A percentile compares a stretch with the other conserved stretches of the same genome.
phyloP scores from a whole-genome alignment of 1,140 invertebrate species.

The Pogonognathellus flavescens region DNA sequence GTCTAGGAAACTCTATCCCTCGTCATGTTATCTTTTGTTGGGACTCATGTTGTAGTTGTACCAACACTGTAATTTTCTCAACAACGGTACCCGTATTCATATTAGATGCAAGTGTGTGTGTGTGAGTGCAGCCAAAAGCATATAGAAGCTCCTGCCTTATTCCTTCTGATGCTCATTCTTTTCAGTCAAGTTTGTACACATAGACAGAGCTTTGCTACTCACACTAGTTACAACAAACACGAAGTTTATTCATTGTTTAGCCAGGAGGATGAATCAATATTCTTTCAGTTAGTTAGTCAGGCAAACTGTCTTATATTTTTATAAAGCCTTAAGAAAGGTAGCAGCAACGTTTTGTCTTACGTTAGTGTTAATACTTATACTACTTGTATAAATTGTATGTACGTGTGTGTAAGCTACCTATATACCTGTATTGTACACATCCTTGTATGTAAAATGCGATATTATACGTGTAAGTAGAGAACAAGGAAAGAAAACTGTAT shows the following conservation, averaged over 20 bases:
- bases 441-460: no score
- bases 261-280: constrained; percentile 42
- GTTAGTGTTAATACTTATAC: no score
- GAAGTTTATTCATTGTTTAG: constrained; percentile 24
- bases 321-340: neutral
- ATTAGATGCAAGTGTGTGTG: no score
- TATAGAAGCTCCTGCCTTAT: no score
- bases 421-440: no score
- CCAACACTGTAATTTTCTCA: constrained; percentile 18
- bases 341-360: no score
- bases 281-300: constrained; percentile 33
- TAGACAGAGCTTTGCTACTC: no score
- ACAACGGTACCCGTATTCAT: constrained; percentile 33
- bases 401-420: no score
- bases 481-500: constrained; percentile 2
- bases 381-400: neutral
- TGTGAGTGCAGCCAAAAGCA: no score
- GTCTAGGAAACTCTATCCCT: neutral
- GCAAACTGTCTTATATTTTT: neutral
- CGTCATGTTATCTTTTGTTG: constrained; percentile 23
- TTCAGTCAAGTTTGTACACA: no score
- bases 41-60: neutral
- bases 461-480: no score
- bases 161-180: no score
- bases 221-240: constrained; percentile 18